Conservation (phyloP, 2,113 vertebrate species). For the Meles meles region DNA sequence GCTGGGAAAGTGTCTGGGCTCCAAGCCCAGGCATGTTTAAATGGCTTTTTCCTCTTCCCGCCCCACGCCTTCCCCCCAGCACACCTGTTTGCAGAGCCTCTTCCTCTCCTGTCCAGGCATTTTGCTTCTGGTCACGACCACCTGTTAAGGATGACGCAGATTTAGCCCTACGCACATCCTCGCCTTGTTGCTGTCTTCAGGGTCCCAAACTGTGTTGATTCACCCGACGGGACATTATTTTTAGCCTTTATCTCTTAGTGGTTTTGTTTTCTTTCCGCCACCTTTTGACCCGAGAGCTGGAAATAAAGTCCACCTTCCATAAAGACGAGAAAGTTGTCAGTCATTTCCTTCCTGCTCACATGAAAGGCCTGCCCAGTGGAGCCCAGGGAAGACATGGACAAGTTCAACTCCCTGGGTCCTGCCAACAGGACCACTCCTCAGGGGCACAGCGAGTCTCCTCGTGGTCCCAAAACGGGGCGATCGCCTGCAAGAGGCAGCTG, state of each 20-base stretch:
- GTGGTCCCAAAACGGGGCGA: accelerated
- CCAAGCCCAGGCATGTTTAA: not conserved
- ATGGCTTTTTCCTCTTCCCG: constrained; percentile 40
- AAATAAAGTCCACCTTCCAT: constrained; percentile 73
- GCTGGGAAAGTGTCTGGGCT: constrained; percentile 69
- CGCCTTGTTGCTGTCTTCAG: constrained; percentile 66
- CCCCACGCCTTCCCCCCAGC: constrained; percentile 40
- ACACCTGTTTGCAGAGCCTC: constrained; percentile 61
- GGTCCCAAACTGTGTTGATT: constrained; percentile 52
- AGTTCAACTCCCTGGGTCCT: not conserved
- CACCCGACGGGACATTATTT: constrained; percentile 65
- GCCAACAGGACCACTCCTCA: not conserved
- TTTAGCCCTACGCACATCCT: constrained; percentile 73
- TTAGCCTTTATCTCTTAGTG: constrained; percentile 71
- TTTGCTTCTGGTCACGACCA: constrained; percentile 49
- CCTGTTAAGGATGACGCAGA: constrained; percentile 74
- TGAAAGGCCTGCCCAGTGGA: not conserved
- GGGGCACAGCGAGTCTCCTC: not conserved
- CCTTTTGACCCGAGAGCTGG: constrained; percentile 71
- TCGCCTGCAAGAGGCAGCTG: not conserved
- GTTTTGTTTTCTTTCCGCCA: constrained; percentile 71
- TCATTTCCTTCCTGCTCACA: constrained; percentile 68
- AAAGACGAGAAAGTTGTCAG: constrained; percentile 76
- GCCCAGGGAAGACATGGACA: not conserved
- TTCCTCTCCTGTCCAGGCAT: constrained; percentile 43